Conservation (phyloP, 2,888 invertebrate species). For the Rhingia rostrata region DNA sequence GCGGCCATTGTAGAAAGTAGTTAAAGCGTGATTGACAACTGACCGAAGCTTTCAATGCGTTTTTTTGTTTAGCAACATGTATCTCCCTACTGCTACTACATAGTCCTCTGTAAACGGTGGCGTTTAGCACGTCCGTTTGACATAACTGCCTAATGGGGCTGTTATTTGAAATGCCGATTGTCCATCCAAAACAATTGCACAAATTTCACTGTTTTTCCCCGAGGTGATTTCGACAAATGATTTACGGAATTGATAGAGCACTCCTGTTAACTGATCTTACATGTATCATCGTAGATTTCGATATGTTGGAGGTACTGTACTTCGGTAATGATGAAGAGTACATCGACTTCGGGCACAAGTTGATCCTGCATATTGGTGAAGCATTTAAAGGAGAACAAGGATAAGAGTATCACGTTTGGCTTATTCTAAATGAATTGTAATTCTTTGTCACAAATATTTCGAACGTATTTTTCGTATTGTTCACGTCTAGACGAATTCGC, state of each 20-base stretch:
- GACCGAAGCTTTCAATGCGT: slow-evolving; percentile 55
- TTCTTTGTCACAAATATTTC: slow-evolving; percentile 1
- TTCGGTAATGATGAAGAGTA: slow-evolving; percentile 58
- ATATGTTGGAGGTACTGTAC: slow-evolving; percentile 40
- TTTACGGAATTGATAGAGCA: neutral
- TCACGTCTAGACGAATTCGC: slow-evolving; percentile 21
- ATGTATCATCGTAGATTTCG: slow-evolving; percentile 36
- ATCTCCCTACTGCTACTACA: slow-evolving; percentile 20
- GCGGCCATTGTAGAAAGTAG: neutral
- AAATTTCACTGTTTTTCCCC: neutral
- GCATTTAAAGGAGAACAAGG: slow-evolving; percentile 18
- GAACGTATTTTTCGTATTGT: neutral
- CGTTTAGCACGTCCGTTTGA: slow-evolving; percentile 65
- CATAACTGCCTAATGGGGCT: slow-evolving; percentile 62
- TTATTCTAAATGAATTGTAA: neutral
- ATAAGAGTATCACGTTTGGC: neutral
- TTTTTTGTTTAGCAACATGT: slow-evolving; percentile 73
- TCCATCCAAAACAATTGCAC: slow-evolving; percentile 28
- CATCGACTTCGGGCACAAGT: slow-evolving; percentile 25
- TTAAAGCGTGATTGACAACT: slow-evolving; percentile 39
- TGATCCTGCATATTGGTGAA: slow-evolving; percentile 58
- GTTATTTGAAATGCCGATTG: slow-evolving; percentile 19
- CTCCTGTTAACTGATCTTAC: slow-evolving; percentile 30
- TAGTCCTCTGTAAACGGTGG: slow-evolving; percentile 51
- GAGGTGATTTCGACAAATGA: neutral